A percentile compares a stretch with the other conserved stretches of the same genome.
These are phyloP conservation scores for Diachasma alloeum DNA, from an alignment of 1,140 invertebrate genomes.

Conservation along the genomic window DNA sequence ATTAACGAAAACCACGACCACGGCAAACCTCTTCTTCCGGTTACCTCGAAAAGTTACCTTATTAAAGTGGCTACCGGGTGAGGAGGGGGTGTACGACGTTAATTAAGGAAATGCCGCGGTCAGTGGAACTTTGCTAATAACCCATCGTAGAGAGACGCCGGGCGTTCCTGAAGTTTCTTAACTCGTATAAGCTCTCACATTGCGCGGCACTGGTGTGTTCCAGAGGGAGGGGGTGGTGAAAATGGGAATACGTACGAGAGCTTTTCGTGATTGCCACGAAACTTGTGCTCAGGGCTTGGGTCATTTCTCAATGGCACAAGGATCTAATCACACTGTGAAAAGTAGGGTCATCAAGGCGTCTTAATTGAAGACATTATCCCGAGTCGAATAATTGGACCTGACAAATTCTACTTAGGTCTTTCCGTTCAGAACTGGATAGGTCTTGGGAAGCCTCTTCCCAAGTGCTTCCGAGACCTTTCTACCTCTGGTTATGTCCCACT, in stretches of 20 bases:
- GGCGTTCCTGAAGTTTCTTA: constrained; percentile 53
- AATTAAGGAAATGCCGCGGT: constrained; percentile 44
- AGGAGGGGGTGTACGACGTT: constrained; percentile 30
- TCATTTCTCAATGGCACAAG: background rate
- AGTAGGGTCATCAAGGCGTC: too few relatives aligned
- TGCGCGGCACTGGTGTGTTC: background rate
- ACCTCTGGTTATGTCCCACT: too few relatives aligned
- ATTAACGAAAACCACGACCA: constrained; percentile 17
- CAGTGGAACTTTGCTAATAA: constrained; percentile 44
- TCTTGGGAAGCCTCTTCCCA: too few relatives aligned
- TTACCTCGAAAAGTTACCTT: constrained; percentile 31
- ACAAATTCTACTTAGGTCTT: too few relatives aligned
- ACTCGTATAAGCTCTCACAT: constrained; percentile 46
- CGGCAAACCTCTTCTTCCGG: constrained; percentile 22
- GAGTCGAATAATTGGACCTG: too few relatives aligned
- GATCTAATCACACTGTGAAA: background rate
- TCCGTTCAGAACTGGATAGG: too few relatives aligned
- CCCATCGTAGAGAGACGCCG: constrained; percentile 16
- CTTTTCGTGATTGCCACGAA: constrained; percentile 41
- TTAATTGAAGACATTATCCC: too few relatives aligned
- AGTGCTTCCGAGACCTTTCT: too few relatives aligned
- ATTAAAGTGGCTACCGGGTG: constrained; percentile 27
- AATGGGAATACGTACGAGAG: constrained; percentile 42
- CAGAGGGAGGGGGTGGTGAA: constrained; percentile 25
- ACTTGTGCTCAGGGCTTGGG: background rate